A percentile compares a stretch with the other conserved stretches of the same genome.
Evolutionary conservation across 2,888 invertebrate species (phyloP).

Genomic region (Neoitamus cyanurus): DNA sequence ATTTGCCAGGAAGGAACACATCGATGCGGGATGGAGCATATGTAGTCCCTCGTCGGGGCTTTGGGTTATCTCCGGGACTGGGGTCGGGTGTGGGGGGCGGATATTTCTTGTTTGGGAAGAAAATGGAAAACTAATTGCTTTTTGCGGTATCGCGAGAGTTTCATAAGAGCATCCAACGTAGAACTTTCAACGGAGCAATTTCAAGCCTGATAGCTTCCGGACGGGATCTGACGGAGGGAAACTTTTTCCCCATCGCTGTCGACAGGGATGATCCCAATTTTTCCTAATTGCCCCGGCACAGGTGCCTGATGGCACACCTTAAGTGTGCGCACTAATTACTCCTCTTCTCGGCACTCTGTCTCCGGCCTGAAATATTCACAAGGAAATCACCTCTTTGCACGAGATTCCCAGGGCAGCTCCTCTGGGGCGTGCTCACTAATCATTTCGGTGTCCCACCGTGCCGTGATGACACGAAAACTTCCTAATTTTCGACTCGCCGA

Average conservation of each 20-base stretch:
- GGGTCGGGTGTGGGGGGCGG: not conserved
- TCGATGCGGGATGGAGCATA: not conserved
- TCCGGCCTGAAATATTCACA: conserved; percentile 17
- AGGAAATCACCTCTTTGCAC: not conserved
- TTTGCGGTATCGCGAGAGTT: not conserved
- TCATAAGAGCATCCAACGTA: not conserved
- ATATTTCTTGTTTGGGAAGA: conserved; percentile 3
- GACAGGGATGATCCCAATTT: conserved; percentile 8
- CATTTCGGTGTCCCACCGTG: not conserved
- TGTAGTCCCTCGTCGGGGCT: not conserved
- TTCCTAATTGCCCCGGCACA: conserved; percentile 14
- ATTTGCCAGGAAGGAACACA: conserved; percentile 36
- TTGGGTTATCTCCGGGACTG: not conserved
- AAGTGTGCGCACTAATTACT: conserved; percentile 44
- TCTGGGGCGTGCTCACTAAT: not conserved
- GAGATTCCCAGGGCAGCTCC: not conserved
- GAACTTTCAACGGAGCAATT: conserved; percentile 10
- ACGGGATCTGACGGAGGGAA: not conserved
- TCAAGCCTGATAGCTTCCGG: not conserved
- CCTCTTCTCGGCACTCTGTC: not conserved
- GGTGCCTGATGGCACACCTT: conserved; percentile 25
- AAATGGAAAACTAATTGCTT: conserved; percentile 41
- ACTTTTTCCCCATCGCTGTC: not conserved
- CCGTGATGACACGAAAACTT: conserved; percentile 26
- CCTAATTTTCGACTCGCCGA: conserved; percentile 29